phyloP scores from a whole-genome alignment of 2,797 vertebrate species.

The Pseudochirops cupreus region DNA sequence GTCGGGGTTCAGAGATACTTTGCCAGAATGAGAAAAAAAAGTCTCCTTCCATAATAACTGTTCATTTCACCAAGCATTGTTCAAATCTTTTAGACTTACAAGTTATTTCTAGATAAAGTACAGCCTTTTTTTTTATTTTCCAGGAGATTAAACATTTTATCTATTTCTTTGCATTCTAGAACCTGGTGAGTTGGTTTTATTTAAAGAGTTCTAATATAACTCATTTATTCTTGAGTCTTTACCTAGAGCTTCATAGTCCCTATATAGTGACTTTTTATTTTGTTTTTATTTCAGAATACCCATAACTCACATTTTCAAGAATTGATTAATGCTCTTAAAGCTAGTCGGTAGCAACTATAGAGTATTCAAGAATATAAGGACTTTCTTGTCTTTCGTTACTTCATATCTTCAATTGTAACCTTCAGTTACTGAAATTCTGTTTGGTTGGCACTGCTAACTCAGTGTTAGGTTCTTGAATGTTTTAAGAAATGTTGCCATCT shows the following conservation, averaged over 20 bases:
- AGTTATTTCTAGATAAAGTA: neutral
- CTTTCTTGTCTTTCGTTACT: constrained; percentile 33
- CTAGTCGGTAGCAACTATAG: constrained; percentile 28
- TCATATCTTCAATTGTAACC: constrained; percentile 36
- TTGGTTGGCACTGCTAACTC: constrained; percentile 28
- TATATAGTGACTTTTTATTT: constrained; percentile 13
- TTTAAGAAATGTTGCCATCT: constrained; percentile 51
- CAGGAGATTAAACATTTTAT: neutral
- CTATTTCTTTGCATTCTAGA: neutral
- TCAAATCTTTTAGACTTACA: constrained; percentile 35
- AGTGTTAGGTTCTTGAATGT: neutral
- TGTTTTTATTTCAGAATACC: constrained; percentile 37
- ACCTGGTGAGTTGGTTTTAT: constrained; percentile 38
- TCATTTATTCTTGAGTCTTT: constrained; percentile 3
- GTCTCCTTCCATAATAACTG: constrained; percentile 30
- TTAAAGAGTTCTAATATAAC: constrained; percentile 18
- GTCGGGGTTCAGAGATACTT: constrained; percentile 34
- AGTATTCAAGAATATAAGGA: constrained; percentile 36
- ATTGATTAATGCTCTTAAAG: constrained; percentile 40
- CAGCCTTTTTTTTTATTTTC: neutral
- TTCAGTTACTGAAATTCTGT: constrained; percentile 53
- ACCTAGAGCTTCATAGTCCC: neutral
- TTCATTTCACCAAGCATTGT: constrained; percentile 41
- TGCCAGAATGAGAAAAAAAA: constrained; percentile 33
- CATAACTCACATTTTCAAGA: constrained; percentile 43